Base-by-base conservation (phyloP, 1,140 invertebrate species). In the Caerostris extrusa region DNA sequence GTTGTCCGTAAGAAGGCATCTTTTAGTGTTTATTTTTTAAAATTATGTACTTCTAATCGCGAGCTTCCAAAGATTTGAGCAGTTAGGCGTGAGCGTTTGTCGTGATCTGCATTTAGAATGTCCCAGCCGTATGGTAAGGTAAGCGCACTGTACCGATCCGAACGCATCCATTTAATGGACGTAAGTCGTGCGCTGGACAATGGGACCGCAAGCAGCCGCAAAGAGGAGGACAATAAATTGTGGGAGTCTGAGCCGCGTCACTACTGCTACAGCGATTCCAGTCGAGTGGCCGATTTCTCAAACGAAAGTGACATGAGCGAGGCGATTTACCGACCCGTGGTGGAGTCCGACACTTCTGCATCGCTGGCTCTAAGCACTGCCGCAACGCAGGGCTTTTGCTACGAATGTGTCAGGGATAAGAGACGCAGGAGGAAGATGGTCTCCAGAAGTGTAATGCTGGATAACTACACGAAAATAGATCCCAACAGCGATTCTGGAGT, bases 161-260 rank as follows among this genome's bases (percentile, higher is more conserved):
- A 91, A 58, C 90, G 90, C 60, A 91, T 91, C n/a, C 90, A 91
- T 61, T 83, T 91, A 53, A 91, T 83, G 90, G 90, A 91, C 90
- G 83, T 91, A 91, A 91, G 90, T 91, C 77, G 90, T 83, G 90
- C 69, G 58, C 90, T n/a, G 90, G 90, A 83, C 90, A 91, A 91
- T 91, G 69, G 90, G 64, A 58, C 17, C 69, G 57, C 81, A 81
- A 89, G 87, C 69, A 69, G 89, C 71, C 55, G 55, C 34, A 57
- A 91, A 17, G 58, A 83, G 64, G 57, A 82, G 64, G 90, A 91
- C 90, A 91, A 50, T 14, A 91, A 91, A 83, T 83, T 64, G 55
- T 60, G 57, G 6, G 7, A 83, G 58, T 19, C 14, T 5, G 14
- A 77, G 56, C 60, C 90, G 19, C 69, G n/a, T 34, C 71, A 77